phyloP scores from a whole-genome alignment of 2,797 vertebrate species.

The Danio jaintianensis region DNA sequence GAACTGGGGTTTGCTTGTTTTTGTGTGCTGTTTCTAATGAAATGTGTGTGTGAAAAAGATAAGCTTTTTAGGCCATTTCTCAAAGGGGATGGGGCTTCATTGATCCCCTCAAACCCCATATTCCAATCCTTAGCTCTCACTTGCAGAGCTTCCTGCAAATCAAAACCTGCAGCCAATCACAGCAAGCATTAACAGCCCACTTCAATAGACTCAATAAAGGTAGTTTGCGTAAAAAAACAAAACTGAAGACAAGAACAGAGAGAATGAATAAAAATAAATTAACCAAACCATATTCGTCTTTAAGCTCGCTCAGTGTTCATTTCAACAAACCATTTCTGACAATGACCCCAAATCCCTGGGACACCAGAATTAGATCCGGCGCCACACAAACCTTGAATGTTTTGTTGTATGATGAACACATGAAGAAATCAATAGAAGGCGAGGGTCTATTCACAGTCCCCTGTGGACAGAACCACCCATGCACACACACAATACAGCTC shows the following conservation, averaged over 20 bases:
- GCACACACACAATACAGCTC: conserved; percentile 31
- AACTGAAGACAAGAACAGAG: background rate
- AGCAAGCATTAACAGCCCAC: background rate
- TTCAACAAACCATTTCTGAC: conserved; percentile 11
- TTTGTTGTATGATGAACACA: conserved; percentile 52
- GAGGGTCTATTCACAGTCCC: conserved; percentile 22
- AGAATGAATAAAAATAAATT: background rate
- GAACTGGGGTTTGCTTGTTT: no score
- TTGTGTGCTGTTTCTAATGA: background rate
- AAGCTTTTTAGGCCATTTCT: conserved; percentile 34
- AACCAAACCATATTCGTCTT: background rate
- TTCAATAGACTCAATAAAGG: no score
- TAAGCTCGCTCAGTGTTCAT: background rate
- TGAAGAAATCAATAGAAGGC: conserved; percentile 72
- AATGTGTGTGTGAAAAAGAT: background rate
- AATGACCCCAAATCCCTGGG: background rate
- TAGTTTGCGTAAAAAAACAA: background rate
- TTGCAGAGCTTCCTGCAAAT: conserved; percentile 18
- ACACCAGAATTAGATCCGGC: conserved; percentile 19
- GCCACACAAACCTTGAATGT: conserved; percentile 30
- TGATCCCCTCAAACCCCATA: background rate
- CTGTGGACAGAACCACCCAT: conserved; percentile 40
- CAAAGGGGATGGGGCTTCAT: background rate
- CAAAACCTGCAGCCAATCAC: conserved; percentile 29
- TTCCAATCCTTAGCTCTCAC: conserved; percentile 50